A percentile compares a stretch with the other conserved stretches of the same genome.
Conservation (phyloP, 92 coral and sea anemone genomes). For the Metridium senile region DNA sequence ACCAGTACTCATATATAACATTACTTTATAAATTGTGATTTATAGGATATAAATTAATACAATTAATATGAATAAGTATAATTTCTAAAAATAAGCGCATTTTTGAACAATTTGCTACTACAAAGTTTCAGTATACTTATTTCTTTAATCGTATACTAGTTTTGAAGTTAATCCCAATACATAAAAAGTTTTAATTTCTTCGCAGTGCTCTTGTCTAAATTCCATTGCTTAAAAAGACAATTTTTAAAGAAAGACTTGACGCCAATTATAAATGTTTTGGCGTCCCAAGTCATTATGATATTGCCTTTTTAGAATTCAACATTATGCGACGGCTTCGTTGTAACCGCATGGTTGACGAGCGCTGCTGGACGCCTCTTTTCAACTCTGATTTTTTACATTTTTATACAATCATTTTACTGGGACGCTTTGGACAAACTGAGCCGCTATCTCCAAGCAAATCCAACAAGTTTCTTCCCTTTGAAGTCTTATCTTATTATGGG, state of each 20-base stretch:
- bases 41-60: neutral
- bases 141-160: neutral
- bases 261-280: neutral
- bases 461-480: neutral
- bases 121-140: no score
- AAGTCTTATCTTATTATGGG: neutral
- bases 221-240: neutral
- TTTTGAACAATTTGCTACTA: neutral
- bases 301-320: neutral
- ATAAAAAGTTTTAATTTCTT: neutral
- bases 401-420: neutral
- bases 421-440: no score
- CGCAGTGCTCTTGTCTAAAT: neutral
- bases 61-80: no score
- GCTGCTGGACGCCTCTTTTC: neutral
- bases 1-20: neutral
- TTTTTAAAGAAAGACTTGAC: neutral
- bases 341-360: neutral
- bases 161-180: neutral
- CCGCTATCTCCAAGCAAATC: no score
- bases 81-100: neutral
- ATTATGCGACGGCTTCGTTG: neutral
- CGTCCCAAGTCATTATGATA: neutral
- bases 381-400: neutral
- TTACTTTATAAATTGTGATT: neutral